These are phyloP conservation scores for Enteromius trimaculatus DNA, from an alignment of 2,797 vertebrate genomes.

Conservation along the genomic window DNA sequence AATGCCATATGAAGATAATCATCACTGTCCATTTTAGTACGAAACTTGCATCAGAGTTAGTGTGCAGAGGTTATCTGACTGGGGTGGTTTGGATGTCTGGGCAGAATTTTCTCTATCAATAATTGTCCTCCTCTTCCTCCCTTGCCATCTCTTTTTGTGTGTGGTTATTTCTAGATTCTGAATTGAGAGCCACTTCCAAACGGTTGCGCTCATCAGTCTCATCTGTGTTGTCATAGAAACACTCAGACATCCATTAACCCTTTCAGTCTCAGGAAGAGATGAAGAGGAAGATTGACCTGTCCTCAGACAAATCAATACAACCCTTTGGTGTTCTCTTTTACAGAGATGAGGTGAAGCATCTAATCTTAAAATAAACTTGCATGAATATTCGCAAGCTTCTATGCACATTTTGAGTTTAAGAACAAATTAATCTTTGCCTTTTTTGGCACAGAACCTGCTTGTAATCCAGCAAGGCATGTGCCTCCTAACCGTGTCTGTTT, in stretches of 20 bases:
- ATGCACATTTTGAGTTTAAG: background rate
- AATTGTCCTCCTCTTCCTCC: slow-evolving; percentile 30
- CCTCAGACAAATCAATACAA: slow-evolving; percentile 19
- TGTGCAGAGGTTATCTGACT: slow-evolving; percentile 5
- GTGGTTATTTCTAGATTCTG: slow-evolving; percentile 68
- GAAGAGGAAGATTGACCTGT: slow-evolving; percentile 9
- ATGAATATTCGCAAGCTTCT: background rate
- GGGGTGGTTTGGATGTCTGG: slow-evolving; percentile 4
- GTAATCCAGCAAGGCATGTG: background rate
- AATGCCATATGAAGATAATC: background rate
- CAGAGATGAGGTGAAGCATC: background rate
- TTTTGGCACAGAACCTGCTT: background rate
- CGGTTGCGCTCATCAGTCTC: slow-evolving; percentile 48
- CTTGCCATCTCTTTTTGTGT: slow-evolving; percentile 31
- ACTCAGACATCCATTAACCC: slow-evolving; percentile 54
- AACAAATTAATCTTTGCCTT: slow-evolving; percentile 1
- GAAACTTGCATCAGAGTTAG: background rate
- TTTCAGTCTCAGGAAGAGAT: slow-evolving; percentile 39
- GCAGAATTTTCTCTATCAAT: slow-evolving; percentile 34
- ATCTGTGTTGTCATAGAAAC: slow-evolving; percentile 75
- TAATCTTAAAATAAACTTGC: background rate
- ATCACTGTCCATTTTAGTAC: slow-evolving; percentile 5
- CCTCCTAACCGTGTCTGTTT: background rate
- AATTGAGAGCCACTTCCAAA: slow-evolving; percentile 64
- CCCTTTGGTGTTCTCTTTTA: background rate